phyloP scores from a whole-genome alignment of 2,888 invertebrate species.

The Drosophila mettleri region DNA sequence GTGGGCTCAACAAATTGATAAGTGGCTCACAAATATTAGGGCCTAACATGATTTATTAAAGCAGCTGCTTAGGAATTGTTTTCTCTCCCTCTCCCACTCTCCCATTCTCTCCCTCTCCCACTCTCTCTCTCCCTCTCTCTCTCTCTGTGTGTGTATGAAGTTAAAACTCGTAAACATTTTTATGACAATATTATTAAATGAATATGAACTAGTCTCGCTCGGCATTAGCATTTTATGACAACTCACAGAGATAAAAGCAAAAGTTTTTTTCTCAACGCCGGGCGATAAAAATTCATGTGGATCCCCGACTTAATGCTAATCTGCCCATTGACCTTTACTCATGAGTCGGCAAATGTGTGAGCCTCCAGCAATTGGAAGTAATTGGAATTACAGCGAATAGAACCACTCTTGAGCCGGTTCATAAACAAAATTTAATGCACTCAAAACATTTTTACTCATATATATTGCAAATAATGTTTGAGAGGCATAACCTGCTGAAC shows the following conservation, averaged over 20 bases:
- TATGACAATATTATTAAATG: neutral
- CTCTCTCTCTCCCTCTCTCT: neutral
- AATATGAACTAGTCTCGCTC: conserved; percentile 4
- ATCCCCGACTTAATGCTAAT: neutral
- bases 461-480: no score
- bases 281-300: neutral
- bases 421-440: neutral
- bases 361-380: neutral
- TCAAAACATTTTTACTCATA: no score
- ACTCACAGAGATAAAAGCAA: neutral
- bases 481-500: no score
- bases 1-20: conserved; percentile 42
- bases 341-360: neutral
- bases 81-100: neutral
- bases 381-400: neutral
- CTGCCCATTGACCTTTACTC: neutral
- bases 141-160: neutral
- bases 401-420: neutral
- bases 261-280: neutral
- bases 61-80: neutral
- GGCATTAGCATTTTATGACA: conserved; percentile 3
- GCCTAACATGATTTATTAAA: conserved; percentile 14
- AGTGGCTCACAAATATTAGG: conserved; percentile 31
- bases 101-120: neutral
- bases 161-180: neutral